Evolutionary conservation across 2,888 invertebrate species (phyloP).

Genomic region (Leptinotarsa tumamoca): DNA sequence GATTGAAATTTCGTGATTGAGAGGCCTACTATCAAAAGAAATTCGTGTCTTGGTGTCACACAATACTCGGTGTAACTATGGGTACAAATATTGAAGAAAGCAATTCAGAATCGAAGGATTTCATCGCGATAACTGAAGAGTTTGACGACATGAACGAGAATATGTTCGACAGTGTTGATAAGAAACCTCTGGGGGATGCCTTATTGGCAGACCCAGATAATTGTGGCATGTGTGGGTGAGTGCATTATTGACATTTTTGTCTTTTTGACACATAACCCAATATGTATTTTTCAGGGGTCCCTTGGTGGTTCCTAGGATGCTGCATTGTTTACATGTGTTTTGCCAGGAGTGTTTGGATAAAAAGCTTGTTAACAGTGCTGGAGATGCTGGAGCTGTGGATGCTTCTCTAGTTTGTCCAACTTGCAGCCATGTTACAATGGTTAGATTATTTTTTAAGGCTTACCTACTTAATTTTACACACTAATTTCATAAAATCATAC

Average conservation of each 20-base stretch:
- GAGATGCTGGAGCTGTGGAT: conserved; percentile 75
- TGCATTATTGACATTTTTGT: conserved; percentile 40
- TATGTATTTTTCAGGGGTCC: conserved; percentile 41
- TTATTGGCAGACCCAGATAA: conserved; percentile 65
- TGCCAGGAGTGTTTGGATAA: conserved; percentile 93
- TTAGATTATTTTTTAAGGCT: conserved; percentile 58
- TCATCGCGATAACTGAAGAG: conserved; percentile 58
- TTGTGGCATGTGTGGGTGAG: conserved; percentile 66
- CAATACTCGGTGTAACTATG: conserved; percentile 53
- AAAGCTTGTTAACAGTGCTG: conserved; percentile 78
- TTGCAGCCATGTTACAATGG: conserved; percentile 89
- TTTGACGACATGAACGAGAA: conserved; percentile 60
- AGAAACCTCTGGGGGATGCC: conserved; percentile 64
- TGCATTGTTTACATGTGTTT: conserved; percentile 95
- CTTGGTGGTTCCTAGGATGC: conserved; percentile 84
- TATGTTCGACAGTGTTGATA: conserved; percentile 64
- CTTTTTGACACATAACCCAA: conserved; percentile 24
- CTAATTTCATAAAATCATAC: too few species aligned
- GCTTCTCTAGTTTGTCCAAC: conserved; percentile 80
- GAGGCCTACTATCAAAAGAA: conserved; percentile 57
- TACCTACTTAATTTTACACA: too few species aligned
- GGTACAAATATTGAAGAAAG: conserved; percentile 58
- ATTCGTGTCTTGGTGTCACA: conserved; percentile 47
- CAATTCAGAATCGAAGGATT: conserved; percentile 56
- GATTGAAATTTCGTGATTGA: conserved; percentile 60